These are phyloP conservation scores for Prosapia bicincta DNA, from an alignment of 2,888 invertebrate genomes.

Conservation along the genomic window DNA sequence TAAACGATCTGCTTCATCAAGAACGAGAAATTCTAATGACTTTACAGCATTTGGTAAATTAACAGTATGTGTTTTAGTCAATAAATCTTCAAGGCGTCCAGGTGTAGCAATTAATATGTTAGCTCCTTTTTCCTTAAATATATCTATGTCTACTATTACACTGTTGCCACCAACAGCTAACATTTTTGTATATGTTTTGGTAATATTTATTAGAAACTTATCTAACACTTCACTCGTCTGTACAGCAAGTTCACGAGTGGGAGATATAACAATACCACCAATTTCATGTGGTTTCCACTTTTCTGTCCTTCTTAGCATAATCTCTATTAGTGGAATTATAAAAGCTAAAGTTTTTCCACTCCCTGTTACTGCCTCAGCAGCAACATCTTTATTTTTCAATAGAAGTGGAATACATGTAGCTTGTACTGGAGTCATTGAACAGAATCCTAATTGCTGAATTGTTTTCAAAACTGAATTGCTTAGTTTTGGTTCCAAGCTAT, in stretches of 20 bases:
- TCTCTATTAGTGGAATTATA: slow-evolving; percentile 86
- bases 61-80: slow-evolving; percentile 62
- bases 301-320: slow-evolving; percentile 62
- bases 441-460: slow-evolving; percentile 53
- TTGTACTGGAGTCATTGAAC: slow-evolving; percentile 56
- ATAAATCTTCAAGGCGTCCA: slow-evolving; percentile 84
- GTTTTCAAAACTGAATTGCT: slow-evolving; percentile 49
- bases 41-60: slow-evolving; percentile 71
- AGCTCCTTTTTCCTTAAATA: slow-evolving; percentile 63
- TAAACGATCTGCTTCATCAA: slow-evolving; percentile 96
- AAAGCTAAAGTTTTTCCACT: slow-evolving; percentile 98
- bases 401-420: slow-evolving; percentile 53
- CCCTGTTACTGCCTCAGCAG: slow-evolving; percentile 97
- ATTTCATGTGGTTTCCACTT: slow-evolving; percentile 71
- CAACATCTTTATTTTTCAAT: slow-evolving; percentile 90
- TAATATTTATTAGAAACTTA: slow-evolving; percentile 49
- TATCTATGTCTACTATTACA: slow-evolving; percentile 69
- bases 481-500: slow-evolving; percentile 48
- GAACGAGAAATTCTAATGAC: slow-evolving; percentile 82
- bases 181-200: slow-evolving; percentile 53
- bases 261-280: slow-evolving; percentile 88
- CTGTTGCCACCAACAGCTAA: slow-evolving; percentile 80
- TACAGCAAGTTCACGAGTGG: slow-evolving; percentile 90
- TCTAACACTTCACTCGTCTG: slow-evolving; percentile 74
- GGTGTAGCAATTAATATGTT: slow-evolving; percentile 94